These are phyloP conservation scores for Rhizoglyphus robini DNA, from an alignment of 1,140 invertebrate genomes.

Conservation along the genomic window DNA sequence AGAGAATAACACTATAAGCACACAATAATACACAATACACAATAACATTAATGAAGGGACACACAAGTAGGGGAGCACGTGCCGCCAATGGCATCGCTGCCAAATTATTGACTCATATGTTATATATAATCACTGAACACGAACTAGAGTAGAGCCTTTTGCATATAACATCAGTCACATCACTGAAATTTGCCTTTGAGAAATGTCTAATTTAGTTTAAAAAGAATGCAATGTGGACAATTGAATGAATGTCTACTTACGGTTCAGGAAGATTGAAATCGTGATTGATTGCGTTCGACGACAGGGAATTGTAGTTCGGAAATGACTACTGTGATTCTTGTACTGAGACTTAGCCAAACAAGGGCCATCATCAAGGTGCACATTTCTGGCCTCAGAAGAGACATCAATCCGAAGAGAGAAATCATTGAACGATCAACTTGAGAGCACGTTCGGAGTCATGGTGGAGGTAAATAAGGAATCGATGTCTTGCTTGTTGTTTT, in stretches of 20 bases:
- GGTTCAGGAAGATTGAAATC: slow-evolving; percentile 18
- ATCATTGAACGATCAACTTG: neutral
- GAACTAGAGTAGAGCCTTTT: neutral
- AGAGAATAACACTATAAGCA: no score
- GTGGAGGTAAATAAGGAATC: neutral
- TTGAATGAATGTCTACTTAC: slow-evolving; percentile 14
- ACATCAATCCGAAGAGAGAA: neutral
- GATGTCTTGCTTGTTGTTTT: no score
- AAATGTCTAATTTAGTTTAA: neutral
- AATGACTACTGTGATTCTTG: neutral
- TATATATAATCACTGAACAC: no score
- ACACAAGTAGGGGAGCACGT: no score
- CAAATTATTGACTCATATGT: neutral
- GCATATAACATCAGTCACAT: neutral
- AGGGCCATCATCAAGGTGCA: no score
- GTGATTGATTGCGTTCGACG: slow-evolving; percentile 16
- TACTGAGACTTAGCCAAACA: neutral
- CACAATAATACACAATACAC: no score
- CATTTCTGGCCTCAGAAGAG: neutral
- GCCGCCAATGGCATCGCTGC: no score
- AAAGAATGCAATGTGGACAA: neutral
- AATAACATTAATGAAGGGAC: no score
- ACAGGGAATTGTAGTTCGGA: neutral
- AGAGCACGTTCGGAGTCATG: neutral
- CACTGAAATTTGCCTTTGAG: neutral